Evolutionary conservation across 2,797 vertebrate genomes (phyloP), one percentile per base, ranked within the genome.

Genomic region (Rhincodon typus): DNA sequence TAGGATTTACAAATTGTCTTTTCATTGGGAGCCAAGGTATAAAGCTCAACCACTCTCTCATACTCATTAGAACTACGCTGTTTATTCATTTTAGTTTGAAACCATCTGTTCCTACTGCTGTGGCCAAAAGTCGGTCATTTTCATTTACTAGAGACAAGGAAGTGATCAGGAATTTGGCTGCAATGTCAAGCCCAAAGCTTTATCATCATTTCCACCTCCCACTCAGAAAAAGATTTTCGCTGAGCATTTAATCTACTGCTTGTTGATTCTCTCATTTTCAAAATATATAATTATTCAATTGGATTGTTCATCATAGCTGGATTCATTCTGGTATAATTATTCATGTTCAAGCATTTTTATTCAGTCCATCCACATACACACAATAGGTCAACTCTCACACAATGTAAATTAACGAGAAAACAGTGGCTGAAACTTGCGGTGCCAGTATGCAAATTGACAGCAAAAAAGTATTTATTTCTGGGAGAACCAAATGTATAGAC

Each of bases 231-330:
- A n/a, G 13, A 4, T 21, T 91, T 91, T 66, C 62, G 7, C 70
- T 15, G 13, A 27, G 69, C 17, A 74, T 46, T 74, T 74, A 34
- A 74, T 94, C 70, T 57, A 21, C 70, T 50, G 69, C 70, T 50
- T 95, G 67, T 50, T 77, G 70, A 72, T 95, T 53, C 46, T 21
- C 50, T 77, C 94, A 94, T 27, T 74, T 90, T 90, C 23, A 90
- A 79, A 90, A 90, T 62, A 66, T 72, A 53, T 34, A 95, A 77
- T 95, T 95, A 95, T 95, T 95, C 42, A n/a, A 95, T 95, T 77
- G 94, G 42, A 34, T 95, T 74, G 46, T 93, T 93, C 62, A 67
- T 69, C 90, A 93, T 93, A 0, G 90, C 42, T n/a, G 21, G 66
- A 69, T 42, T 93, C 66, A 91, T 17, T 42, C 90, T 69, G 66